Evolutionary conservation across 1,140 invertebrate genomes (phyloP).

Genomic region (Drepana arcuata): DNA sequence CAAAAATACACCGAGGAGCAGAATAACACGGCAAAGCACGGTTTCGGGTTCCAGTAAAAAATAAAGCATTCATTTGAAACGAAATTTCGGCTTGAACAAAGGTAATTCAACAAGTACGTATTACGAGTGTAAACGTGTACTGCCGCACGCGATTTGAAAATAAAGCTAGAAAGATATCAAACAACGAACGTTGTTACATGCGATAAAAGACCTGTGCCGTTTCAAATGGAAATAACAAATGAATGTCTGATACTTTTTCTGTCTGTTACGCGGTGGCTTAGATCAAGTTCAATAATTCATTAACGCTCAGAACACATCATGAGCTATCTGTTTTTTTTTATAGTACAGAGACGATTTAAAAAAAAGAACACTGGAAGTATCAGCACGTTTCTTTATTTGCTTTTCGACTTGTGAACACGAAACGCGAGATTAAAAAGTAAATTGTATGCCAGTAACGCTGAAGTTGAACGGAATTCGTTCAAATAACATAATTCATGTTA

Average conservation of each 20-base stretch:
- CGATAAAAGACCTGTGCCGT: constrained; percentile 54
- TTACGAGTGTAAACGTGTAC: constrained; percentile 47
- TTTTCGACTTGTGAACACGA: not conserved
- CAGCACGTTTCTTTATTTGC: not conserved
- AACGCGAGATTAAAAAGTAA: not conserved
- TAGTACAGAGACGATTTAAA: no score
- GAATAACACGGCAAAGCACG: constrained; percentile 1
- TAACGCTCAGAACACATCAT: no score
- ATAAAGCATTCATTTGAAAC: constrained; percentile 29
- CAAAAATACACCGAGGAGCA: no score
- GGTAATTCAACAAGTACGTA: constrained; percentile 65
- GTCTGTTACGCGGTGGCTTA: constrained; percentile 17
- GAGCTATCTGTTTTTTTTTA: no score
- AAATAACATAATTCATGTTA: no score
- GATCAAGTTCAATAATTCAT: constrained; percentile 25
- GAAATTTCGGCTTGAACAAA: constrained; percentile 36
- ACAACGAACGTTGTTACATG: constrained; percentile 43
- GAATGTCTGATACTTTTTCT: constrained; percentile 36
- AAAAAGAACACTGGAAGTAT: not conserved
- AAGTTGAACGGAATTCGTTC: no score
- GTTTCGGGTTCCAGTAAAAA: constrained; percentile 10
- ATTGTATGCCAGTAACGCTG: no score
- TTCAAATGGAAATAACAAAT: constrained; percentile 59
- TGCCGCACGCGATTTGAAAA: constrained; percentile 61
- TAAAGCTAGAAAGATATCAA: constrained; percentile 66